Evolutionary conservation across 1,140 invertebrate genomes (phyloP), one percentile per base, ranked within the genome.

Genomic region (Dendroctonus valens): DNA sequence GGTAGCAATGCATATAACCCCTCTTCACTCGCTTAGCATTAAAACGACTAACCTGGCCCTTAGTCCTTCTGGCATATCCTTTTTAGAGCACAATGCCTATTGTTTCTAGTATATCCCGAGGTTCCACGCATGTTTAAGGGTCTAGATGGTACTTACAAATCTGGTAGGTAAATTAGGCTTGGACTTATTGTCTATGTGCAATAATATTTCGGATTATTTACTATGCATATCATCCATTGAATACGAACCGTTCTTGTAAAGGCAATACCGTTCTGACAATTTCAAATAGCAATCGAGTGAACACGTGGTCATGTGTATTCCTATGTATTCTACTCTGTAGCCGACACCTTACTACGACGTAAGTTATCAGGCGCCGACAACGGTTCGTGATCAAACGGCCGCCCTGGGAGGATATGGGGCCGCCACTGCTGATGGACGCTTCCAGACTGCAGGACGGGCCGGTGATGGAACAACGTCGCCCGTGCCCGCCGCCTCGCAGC

Each of bases 401-500:
- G 81, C 82, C 38, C 77, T 91, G 44, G 86, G 86, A 37, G 87
- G 89, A 64, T 92, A 92, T 81, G 88, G 88, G 72, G 87, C 85
- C 81, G 49, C 68, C 8, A 66, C 68, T 82, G 83, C 83, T 67
- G 89, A 91, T 77, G 88, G 83, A 61, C 87, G 91, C 77, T 89
- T 91, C 77, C 83, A 88, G 51, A 44, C 67, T 5, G 67, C 54
- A 5, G 62, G 51, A 41, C 40, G 50, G 83, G 51, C 91, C 73
- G 88, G 88, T 62, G 92, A 93, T 77, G 91, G 90, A 78, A 92
- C 92, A 80, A 89, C 90, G 60, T 89, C 88, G 67, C 90, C 91
- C 48, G 91, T 92, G 49, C 75, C 73, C 7, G 44, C 26, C 39
- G 52, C 40, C 59, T 39, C 66, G 46, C 84, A 86, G 68, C 76